Evolutionary conservation across 1,140 invertebrate genomes (phyloP).

Genomic region (Agrypnia vestita): DNA sequence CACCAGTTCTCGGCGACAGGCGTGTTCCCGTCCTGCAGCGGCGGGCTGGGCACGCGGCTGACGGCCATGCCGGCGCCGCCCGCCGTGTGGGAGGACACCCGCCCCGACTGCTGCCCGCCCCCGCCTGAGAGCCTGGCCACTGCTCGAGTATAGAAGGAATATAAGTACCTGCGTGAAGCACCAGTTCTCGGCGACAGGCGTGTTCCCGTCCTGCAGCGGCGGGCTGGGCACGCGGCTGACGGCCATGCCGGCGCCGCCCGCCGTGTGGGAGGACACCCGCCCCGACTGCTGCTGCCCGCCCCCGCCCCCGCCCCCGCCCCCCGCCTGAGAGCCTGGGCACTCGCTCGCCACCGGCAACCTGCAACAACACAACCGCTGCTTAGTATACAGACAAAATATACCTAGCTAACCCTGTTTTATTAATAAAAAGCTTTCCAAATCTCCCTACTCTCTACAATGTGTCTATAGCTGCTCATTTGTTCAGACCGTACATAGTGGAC

Average conservation of each 20-base stretch:
- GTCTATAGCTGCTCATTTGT: too few relatives aligned
- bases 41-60: constrained; percentile 91
- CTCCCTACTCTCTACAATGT: too few relatives aligned
- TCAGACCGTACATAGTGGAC: too few relatives aligned
- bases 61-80: constrained; percentile 90
- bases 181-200: constrained; percentile 96
- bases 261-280: constrained; percentile 79
- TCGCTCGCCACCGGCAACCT: constrained; percentile 87
- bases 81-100: constrained; percentile 78
- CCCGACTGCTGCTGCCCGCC: constrained; percentile 79
- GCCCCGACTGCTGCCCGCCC: constrained; percentile 77
- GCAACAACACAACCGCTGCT: constrained; percentile 65
- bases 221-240: constrained; percentile 93
- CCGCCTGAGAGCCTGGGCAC: constrained; percentile 78
- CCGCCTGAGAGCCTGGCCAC: constrained; percentile 79
- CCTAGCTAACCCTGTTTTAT: too few relatives aligned
- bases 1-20: constrained; percentile 97
- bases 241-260: constrained; percentile 86
- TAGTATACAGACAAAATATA: too few relatives aligned
- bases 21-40: constrained; percentile 91
- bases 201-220: constrained; percentile 91
- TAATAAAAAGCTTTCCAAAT: too few relatives aligned
- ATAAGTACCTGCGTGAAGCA: constrained; percentile 92
- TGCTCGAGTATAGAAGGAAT: constrained; percentile 76
- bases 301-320: constrained; percentile 80